Conservation (phyloP, 35 echinoderm and acorn worm species). For the Ophioderma brevispina region DNA sequence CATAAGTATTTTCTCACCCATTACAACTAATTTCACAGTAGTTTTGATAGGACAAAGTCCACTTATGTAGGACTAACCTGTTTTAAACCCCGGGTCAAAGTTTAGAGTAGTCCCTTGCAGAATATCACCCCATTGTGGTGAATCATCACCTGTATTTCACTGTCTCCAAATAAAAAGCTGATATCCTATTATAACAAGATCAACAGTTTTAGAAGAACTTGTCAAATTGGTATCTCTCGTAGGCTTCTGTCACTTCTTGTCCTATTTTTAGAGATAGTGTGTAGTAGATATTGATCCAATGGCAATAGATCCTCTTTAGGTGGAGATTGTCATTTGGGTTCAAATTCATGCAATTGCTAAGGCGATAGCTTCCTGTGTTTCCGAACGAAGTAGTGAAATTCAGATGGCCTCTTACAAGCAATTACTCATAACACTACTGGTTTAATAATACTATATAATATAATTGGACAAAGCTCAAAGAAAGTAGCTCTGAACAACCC, state of each 20-base stretch:
- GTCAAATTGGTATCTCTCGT: constrained; percentile 79
- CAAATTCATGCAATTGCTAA: constrained; percentile 93
- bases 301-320: constrained; percentile 46
- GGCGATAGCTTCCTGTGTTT: constrained; percentile 89
- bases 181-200: constrained; percentile 77
- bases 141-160: constrained; percentile 87
- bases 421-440: no score
- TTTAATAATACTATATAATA: no score
- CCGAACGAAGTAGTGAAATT: no score
- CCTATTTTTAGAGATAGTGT: constrained; percentile 73
- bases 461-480: no score
- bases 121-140: background rate
- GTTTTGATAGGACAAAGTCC: no score
- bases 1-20: no score
- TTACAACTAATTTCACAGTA: no score
- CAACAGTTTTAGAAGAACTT: constrained; percentile 58
- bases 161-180: constrained; percentile 88
- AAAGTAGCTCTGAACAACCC: no score
- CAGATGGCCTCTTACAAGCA: no score
- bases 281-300: constrained; percentile 89
- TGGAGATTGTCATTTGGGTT: constrained; percentile 11
- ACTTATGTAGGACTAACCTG: no score
- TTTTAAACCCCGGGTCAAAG: no score
- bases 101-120: no score
- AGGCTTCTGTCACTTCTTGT: constrained; percentile 70